Conservation (phyloP, 1,140 invertebrate species). For the Globodera rostochiensis region DNA sequence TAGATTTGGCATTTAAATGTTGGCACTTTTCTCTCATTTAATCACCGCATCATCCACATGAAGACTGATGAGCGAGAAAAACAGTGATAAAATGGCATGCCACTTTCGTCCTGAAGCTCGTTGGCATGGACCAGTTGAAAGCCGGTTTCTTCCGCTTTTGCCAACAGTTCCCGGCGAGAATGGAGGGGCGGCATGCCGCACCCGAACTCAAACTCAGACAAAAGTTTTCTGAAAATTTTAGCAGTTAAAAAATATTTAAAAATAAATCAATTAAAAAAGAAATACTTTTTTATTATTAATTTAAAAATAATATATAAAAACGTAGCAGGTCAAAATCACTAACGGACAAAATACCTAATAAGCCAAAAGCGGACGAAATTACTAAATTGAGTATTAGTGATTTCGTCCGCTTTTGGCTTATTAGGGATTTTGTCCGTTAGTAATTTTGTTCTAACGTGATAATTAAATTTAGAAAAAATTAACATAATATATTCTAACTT, state of each 20-base stretch:
- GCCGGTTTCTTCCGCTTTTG: slow-evolving; percentile 39
- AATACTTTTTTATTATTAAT: too few relatives aligned
- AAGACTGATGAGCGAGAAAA: slow-evolving; percentile 57
- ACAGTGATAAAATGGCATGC: slow-evolving; percentile 62
- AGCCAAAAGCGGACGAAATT: too few relatives aligned
- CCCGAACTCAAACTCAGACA: slow-evolving; percentile 59
- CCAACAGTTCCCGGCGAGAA: slow-evolving; percentile 54
- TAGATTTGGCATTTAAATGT: not conserved
- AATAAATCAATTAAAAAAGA: too few relatives aligned
- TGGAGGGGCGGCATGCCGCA: slow-evolving; percentile 64
- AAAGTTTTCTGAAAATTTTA: slow-evolving; percentile 51
- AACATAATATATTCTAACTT: not conserved
- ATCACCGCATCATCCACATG: slow-evolving; percentile 59
- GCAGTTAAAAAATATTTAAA: not conserved
- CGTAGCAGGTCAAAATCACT: slow-evolving; percentile 37
- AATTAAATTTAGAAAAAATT: not conserved
- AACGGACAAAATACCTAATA: slow-evolving; percentile 10
- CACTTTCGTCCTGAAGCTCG: slow-evolving; percentile 53
- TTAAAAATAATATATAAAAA: not conserved
- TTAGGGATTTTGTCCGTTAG: too few relatives aligned
- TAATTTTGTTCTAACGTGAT: too few relatives aligned
- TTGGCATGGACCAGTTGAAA: slow-evolving; percentile 49
- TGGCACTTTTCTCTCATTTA: not conserved
- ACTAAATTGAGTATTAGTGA: too few relatives aligned
- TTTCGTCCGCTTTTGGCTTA: too few relatives aligned